Evolutionary conservation across 1,140 invertebrate genomes (phyloP).

Genomic region (Leptopilina boulardi): DNA sequence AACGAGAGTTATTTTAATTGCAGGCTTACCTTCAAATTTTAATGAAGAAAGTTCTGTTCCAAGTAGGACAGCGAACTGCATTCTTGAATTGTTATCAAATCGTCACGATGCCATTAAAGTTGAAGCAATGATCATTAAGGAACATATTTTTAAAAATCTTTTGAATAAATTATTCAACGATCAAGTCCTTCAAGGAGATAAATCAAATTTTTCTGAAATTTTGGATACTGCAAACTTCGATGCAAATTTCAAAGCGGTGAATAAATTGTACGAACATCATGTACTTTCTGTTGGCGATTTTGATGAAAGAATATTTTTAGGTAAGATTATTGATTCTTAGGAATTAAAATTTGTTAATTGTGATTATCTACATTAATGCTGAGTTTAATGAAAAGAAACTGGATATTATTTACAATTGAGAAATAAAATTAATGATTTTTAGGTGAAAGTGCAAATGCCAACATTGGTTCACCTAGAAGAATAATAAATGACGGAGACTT

Average conservation of each 20-base stretch:
- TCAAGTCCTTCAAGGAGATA: constrained; percentile 82
- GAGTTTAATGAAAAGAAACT: no score
- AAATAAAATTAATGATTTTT: constrained; percentile 57
- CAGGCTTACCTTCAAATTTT: constrained; percentile 86
- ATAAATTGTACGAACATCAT: constrained; percentile 93
- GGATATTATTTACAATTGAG: no score
- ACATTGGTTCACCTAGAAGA: constrained; percentile 83
- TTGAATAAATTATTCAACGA: constrained; percentile 89
- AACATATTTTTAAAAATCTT: constrained; percentile 89
- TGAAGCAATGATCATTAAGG: constrained; percentile 93
- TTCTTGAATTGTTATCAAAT: constrained; percentile 90
- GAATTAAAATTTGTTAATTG: constrained; percentile 33
- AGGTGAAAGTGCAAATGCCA: constrained; percentile 82
- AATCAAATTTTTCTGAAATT: constrained; percentile 81
- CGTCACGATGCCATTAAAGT: constrained; percentile 87
- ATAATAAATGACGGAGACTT: constrained; percentile 73
- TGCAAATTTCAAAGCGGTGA: constrained; percentile 88
- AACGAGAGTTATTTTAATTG: constrained; percentile 29
- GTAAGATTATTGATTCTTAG: constrained; percentile 72
- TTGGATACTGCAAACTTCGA: constrained; percentile 86
- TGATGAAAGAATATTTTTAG: constrained; percentile 96
- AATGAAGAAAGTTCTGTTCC: constrained; percentile 80
- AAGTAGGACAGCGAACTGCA: constrained; percentile 83
- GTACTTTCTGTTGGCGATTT: constrained; percentile 95
- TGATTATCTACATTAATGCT: no score